Evolutionary conservation across 1,140 invertebrate genomes (phyloP), one percentile per base, ranked within the genome.

Genomic region (Drosophila yakuba): DNA sequence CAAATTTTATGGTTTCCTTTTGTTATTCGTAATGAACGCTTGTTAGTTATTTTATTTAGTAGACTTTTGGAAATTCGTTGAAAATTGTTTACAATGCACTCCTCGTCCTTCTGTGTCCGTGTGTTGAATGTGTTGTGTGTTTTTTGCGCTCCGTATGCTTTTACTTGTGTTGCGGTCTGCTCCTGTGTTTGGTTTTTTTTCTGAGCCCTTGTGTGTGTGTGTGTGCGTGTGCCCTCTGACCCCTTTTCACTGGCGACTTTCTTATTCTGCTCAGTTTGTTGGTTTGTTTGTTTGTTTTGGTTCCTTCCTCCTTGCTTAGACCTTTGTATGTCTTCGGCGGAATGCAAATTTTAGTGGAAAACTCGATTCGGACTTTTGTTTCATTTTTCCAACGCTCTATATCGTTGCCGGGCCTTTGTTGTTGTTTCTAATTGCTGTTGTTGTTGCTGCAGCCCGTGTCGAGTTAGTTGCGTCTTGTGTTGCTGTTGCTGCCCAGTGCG

Each of bases 11-110:
- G 67, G 48, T 58, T 68, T 63, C 51, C 43, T 61, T 67, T 60
- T 57, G 17, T 71, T 62, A 52, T 44, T 61, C 52, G 25, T 55
- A 60, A 82, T 73, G n/a, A 55, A 32, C 56, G 80, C 69, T 67
- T 64, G 44, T 56, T 75, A 43, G 32, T 71, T 43, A 28, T 60
- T 80, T 69, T 51, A 25, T 47, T 73, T 48, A 55, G 72, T 76
- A 83, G 80, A 78, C 77, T 80, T 84, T 78, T 63, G 59, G 84
- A 89, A 89, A 89, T 89, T 89, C 84, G 84, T 89, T 89, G 84
- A 80, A 89, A 75, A 78, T 59, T 74, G 76, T 80, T 78, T 48
- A 66, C 60, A 62, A 44, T 62, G 69, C 78, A 80, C 67, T 67
- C 44, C 52, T 17, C 66, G 63, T 48, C 25, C 39, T 58, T 25